phyloP scores from a whole-genome alignment of 2,113 vertebrate species.

The Colius striatus region DNA sequence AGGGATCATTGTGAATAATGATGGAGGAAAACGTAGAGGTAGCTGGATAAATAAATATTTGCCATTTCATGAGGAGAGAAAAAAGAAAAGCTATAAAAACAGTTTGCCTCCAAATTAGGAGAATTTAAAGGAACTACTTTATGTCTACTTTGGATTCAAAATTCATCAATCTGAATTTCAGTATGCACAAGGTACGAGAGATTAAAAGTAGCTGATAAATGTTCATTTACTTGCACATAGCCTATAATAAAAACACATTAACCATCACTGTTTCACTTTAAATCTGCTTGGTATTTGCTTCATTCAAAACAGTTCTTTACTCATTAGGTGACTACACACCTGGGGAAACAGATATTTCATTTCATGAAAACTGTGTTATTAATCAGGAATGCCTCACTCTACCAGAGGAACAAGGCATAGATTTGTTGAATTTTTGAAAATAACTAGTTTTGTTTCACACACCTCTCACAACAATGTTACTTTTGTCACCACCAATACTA shows the following conservation, averaged over 20 bases:
- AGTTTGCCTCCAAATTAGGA: background rate
- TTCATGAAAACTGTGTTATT: background rate
- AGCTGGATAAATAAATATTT: background rate
- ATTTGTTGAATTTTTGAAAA: background rate
- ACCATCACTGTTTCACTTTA: background rate
- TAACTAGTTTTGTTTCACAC: background rate
- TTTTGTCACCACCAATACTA: background rate
- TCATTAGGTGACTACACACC: background rate
- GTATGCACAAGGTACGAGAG: background rate
- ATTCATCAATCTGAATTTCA: background rate
- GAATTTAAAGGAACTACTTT: background rate
- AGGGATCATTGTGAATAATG: constrained; percentile 5
- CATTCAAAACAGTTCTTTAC: background rate
- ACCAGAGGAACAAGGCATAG: background rate
- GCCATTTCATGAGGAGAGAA: background rate
- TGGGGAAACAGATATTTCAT: background rate
- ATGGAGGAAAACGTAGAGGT: background rate
- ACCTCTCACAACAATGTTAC: background rate
- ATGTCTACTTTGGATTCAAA: background rate
- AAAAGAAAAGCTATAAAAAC: background rate
- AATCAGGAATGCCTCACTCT: background rate
- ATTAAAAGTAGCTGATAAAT: background rate
- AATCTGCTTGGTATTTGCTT: background rate
- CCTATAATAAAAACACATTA: background rate
- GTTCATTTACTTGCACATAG: background rate